Evolutionary conservation across 2,113 vertebrate species (phyloP).

Genomic region (Spermophilus dauricus): DNA sequence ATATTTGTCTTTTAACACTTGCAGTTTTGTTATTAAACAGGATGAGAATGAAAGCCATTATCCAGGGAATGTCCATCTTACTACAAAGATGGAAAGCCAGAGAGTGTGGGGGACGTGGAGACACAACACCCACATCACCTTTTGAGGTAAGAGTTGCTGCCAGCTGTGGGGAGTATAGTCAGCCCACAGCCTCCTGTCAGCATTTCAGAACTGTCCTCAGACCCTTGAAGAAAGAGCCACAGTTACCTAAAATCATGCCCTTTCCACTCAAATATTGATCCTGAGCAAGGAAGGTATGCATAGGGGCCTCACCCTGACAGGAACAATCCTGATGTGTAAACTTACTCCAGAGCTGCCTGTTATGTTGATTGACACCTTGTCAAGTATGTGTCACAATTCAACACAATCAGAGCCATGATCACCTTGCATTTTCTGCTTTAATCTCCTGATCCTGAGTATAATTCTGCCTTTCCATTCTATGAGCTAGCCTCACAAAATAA

Average conservation of each 20-base stretch:
- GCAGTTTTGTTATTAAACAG: not conserved
- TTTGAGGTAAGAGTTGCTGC: not conserved
- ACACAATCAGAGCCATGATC: not conserved
- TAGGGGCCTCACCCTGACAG: accelerated
- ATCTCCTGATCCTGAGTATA: not conserved
- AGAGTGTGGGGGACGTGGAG: too few relatives aligned
- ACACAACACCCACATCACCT: accelerated
- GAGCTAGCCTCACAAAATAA: not conserved
- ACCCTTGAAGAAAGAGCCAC: not conserved
- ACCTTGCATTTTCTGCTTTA: not conserved
- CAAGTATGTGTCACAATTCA: too few relatives aligned
- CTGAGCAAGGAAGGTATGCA: not conserved
- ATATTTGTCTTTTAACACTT: not conserved
- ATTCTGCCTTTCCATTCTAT: not conserved
- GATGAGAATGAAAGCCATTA: not conserved
- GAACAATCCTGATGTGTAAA: too few relatives aligned
- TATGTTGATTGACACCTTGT: not conserved
- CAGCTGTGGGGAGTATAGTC: not conserved
- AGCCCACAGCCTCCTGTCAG: not conserved
- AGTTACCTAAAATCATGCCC: not conserved
- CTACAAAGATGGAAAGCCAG: not conserved
- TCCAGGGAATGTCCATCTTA: not conserved
- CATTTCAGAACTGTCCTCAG: not conserved
- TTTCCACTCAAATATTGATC: not conserved
- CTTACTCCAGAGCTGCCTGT: not conserved